phyloP scores from a whole-genome alignment of 2,888 invertebrate genomes.

The Catocala fraxini region DNA sequence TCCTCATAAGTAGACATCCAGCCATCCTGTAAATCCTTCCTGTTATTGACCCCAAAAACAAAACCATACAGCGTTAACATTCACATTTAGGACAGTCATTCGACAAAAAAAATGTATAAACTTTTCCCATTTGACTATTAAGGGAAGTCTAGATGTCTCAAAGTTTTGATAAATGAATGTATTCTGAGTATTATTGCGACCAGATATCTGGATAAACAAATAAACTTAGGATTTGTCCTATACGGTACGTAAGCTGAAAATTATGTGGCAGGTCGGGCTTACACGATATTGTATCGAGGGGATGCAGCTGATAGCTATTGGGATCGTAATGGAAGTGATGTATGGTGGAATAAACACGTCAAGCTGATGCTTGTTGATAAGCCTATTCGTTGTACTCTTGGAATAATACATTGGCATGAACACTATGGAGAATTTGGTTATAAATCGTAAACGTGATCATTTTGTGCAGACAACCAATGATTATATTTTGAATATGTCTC shows the following conservation, averaged over 20 bases:
- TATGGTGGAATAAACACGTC: no score
- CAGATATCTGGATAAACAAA: background rate
- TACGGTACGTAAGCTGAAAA: background rate
- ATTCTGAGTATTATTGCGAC: background rate
- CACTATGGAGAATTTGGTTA: no score
- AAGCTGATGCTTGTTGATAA: no score
- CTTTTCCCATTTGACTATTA: conserved; percentile 1
- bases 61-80: background rate
- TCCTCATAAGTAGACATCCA: background rate
- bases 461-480: no score
- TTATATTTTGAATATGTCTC: no score
- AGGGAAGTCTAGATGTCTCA: background rate
- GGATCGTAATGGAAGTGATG: background rate
- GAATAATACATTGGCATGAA: no score
- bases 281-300: background rate
- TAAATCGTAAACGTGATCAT: no score
- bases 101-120: background rate
- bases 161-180: background rate
- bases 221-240: background rate
- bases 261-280: background rate
- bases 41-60: conserved; percentile 2
- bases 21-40: background rate
- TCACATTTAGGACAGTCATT: background rate
- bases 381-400: no score
- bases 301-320: background rate